A percentile compares a stretch with the other conserved stretches of the same genome.
phyloP scores from a whole-genome alignment of 2,113 vertebrate genomes.

The Elachura formosa region DNA sequence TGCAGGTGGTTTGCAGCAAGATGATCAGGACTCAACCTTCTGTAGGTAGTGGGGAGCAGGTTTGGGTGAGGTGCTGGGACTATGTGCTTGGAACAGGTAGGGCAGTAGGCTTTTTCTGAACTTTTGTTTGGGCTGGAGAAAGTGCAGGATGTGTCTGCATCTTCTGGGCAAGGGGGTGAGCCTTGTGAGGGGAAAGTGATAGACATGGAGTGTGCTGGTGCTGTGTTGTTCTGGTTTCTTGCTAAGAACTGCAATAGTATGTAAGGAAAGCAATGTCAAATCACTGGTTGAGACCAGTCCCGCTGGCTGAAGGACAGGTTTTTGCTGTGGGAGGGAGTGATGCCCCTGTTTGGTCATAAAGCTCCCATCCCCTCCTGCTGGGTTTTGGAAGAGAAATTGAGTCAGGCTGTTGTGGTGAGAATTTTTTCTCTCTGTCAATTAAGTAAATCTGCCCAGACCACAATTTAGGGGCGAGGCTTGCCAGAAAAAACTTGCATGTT shows the following conservation, averaged over 20 bases:
- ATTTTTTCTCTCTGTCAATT: rapidly evolving
- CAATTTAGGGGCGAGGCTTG: background rate
- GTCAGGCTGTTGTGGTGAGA: background rate
- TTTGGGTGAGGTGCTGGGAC: rapidly evolving
- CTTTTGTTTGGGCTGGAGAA: background rate
- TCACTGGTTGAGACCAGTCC: background rate
- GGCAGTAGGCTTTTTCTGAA: background rate
- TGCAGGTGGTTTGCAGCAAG: background rate
- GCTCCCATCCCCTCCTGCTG: background rate
- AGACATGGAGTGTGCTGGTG: rapidly evolving
- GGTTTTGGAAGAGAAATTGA: background rate
- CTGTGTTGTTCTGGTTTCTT: rapidly evolving
- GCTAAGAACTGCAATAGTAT: background rate
- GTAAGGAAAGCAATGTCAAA: background rate
- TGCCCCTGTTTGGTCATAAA: background rate
- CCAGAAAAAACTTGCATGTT: rapidly evolving
- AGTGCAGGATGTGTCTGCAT: background rate
- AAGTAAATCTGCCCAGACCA: background rate
- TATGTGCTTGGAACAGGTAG: rapidly evolving
- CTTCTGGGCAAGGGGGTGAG: rapidly evolving
- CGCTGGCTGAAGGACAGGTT: background rate
- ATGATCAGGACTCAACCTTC: background rate
- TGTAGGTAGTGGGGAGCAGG: background rate
- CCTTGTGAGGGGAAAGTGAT: no score
- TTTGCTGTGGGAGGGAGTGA: background rate